Evolutionary conservation across 1,140 invertebrate genomes (phyloP).

Genomic region (Lutraria rhynchaena): DNA sequence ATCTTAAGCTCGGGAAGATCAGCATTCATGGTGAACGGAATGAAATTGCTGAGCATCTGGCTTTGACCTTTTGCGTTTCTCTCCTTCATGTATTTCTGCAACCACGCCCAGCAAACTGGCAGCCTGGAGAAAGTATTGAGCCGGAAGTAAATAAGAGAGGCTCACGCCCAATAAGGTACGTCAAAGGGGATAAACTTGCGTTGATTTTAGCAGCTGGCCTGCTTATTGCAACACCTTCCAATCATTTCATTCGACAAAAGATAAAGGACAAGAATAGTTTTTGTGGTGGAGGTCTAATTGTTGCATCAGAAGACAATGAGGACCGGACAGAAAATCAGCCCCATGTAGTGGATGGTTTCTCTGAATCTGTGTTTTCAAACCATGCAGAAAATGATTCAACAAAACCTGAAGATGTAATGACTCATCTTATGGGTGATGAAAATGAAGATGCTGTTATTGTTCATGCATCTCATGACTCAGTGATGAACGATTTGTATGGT

Average conservation of each 20-base stretch:
- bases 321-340: background rate
- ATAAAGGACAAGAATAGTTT: slow-evolving; percentile 19
- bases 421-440: slow-evolving; percentile 20
- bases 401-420: slow-evolving; percentile 23
- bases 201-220: slow-evolving; percentile 77
- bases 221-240: slow-evolving; percentile 76
- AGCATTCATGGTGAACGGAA: slow-evolving; percentile 33
- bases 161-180: slow-evolving; percentile 27
- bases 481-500: slow-evolving; percentile 26
- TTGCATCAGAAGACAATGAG: slow-evolving; percentile 22
- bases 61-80: slow-evolving; percentile 73
- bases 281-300: background rate
- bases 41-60: slow-evolving; percentile 75
- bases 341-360: slow-evolving; percentile 32
- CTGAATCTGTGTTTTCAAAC: slow-evolving; percentile 5
- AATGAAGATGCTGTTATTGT: background rate
- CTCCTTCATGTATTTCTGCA: slow-evolving; percentile 79
- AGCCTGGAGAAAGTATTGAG: slow-evolving; percentile 64
- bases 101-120: slow-evolving; percentile 70
- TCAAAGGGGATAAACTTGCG: slow-evolving; percentile 73
- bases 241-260: slow-evolving; percentile 70
- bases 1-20: slow-evolving; percentile 51
- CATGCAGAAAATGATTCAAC: slow-evolving; percentile 8
- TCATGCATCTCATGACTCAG: background rate
- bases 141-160: slow-evolving; percentile 31